Conservation (phyloP, 37 sponge, comb jelly and placozoan genomes). For the Halichondria panicea region DNA sequence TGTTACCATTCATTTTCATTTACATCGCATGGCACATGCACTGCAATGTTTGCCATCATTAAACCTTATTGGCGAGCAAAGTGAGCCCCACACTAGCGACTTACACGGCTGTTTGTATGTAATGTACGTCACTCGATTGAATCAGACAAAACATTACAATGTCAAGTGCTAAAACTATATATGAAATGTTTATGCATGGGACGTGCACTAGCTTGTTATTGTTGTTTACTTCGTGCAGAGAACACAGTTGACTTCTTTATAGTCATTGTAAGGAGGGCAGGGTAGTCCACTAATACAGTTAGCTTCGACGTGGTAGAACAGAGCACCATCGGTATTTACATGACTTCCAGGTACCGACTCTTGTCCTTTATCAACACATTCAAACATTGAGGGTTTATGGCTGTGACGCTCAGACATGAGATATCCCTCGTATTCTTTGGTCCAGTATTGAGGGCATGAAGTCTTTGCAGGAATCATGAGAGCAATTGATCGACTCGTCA, state of each 20-base stretch:
- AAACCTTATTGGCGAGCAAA: too few species aligned
- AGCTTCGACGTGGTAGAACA: slow-evolving; percentile 38
- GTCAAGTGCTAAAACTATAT: too few species aligned
- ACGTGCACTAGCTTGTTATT: too few species aligned
- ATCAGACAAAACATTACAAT: too few species aligned
- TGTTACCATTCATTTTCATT: too few species aligned
- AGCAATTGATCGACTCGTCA: not conserved
- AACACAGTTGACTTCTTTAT: slow-evolving; percentile 45
- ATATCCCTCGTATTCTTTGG: slow-evolving; percentile 44
- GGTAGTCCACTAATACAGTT: slow-evolving; percentile 34
- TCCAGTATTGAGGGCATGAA: slow-evolving; percentile 40
- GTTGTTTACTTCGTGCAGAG: slow-evolving; percentile 45
- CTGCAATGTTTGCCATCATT: too few species aligned
- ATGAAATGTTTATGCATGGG: too few species aligned
- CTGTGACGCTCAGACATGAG: slow-evolving; percentile 23
- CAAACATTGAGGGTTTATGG: slow-evolving; percentile 12
- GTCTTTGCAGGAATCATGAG: slow-evolving; percentile 42
- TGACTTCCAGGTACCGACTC: slow-evolving; percentile 23
- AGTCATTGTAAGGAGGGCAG: slow-evolving; percentile 48
- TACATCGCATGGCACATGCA: too few species aligned
- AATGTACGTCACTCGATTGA: too few species aligned
- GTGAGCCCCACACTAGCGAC: too few species aligned
- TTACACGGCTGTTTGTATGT: too few species aligned
- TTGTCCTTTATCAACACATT: slow-evolving; percentile 37
- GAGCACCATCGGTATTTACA: slow-evolving; percentile 19